Percentiles rank a stretch among this genome's conserved stretches.
Conservation (phyloP, 2,113 vertebrate species). For the Austrofundulus limnaeus region DNA sequence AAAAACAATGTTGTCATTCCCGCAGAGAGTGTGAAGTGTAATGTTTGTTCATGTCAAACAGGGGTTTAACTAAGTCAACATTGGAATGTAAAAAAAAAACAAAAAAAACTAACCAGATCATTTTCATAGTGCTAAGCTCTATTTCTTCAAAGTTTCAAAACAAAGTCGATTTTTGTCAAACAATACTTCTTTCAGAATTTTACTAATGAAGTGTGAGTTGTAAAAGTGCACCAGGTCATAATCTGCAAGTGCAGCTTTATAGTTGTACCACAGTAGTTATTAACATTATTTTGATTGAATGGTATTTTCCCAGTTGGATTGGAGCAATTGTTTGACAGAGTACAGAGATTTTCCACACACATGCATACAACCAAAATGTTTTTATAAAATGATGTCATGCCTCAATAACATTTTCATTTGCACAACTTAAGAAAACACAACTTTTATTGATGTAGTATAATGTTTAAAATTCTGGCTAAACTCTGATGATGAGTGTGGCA, state of each 20-base stretch:
- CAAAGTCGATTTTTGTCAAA: constrained; percentile 15
- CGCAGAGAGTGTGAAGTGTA: not conserved
- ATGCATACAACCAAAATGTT: not conserved
- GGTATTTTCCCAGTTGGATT: not conserved
- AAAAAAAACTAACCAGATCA: constrained; percentile 10
- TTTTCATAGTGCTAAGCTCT: constrained; percentile 19
- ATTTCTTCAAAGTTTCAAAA: constrained; percentile 9
- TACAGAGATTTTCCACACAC: not conserved
- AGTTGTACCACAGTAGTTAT: not conserved
- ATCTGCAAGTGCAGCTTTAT: not conserved
- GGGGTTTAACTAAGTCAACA: constrained; percentile 54
- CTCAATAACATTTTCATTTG: no score
- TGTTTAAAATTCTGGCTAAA: not conserved
- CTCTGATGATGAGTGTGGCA: not conserved
- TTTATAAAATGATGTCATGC: not conserved
- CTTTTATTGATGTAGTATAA: not conserved
- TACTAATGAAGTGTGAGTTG: constrained; percentile 12
- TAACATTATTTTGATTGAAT: not conserved
- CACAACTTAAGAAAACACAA: not conserved
- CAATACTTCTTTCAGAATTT: constrained; percentile 23
- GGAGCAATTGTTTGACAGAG: not conserved
- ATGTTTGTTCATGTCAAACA: constrained; percentile 47
- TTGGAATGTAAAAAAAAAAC: constrained; percentile 19
- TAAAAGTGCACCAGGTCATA: constrained; percentile 7
- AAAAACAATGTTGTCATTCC: constrained; percentile 46